These are phyloP conservation scores for Pomacea canaliculata DNA, from an alignment of 2,888 invertebrate species.

Conservation along the genomic window DNA sequence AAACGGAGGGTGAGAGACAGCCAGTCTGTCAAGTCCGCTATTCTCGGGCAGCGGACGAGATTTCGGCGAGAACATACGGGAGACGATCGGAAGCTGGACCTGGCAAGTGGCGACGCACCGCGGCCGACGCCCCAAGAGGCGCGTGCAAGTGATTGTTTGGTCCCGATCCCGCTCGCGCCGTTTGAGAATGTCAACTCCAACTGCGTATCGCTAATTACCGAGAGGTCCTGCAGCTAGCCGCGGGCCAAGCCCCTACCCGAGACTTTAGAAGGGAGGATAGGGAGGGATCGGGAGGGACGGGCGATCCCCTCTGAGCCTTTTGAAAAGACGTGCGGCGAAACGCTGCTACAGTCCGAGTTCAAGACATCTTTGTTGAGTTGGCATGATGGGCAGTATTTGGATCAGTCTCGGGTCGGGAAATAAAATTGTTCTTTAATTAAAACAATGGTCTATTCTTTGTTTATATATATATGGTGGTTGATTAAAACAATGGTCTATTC, in stretches of 20 bases:
- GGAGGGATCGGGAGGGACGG: not conserved
- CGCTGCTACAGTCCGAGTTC: no score
- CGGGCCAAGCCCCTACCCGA: conserved; percentile 2
- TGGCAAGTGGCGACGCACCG: conserved; percentile 9
- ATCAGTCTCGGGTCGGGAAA: no score
- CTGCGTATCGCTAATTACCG: conserved; percentile 24
- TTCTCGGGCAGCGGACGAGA: not conserved
- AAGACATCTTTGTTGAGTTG: no score
- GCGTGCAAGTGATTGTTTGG: conserved; percentile 24
- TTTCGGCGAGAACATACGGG: not conserved
- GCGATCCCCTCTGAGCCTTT: conserved; percentile 4
- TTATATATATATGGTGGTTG: no score
- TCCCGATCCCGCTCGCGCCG: conserved; percentile 14
- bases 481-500: no score
- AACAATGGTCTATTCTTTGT: no score
- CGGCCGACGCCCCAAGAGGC: conserved; percentile 14
- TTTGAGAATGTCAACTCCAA: conserved; percentile 26
- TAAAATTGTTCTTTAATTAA: no score
- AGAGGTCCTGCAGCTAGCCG: not conserved
- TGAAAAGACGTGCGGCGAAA: no score
- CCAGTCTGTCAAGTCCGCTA: no score
- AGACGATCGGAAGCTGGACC: not conserved
- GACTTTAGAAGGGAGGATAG: not conserved
- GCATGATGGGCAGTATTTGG: no score
- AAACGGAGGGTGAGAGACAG: not conserved